phyloP scores from a whole-genome alignment of 2,888 invertebrate genomes.

The Leuctra nigra region DNA sequence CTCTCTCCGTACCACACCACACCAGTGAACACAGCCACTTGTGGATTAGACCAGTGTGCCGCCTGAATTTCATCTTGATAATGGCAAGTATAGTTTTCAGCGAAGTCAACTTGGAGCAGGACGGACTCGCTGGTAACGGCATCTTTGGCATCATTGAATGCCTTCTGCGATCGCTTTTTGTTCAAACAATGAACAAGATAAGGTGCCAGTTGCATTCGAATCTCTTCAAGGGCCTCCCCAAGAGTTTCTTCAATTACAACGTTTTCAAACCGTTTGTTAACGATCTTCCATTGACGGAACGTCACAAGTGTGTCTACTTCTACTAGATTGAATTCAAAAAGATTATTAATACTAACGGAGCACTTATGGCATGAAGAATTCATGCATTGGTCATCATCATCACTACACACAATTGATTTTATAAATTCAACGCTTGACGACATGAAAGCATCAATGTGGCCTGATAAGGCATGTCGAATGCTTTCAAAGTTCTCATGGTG shows the following conservation, averaged over 20 bases:
- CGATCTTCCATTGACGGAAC: neutral
- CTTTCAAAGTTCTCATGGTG: conserved; percentile 1
- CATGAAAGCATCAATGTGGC: neutral
- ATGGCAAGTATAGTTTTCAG: neutral
- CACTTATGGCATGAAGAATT: neutral
- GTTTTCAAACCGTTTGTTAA: neutral
- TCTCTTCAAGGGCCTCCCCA: neutral
- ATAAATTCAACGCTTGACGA: neutral
- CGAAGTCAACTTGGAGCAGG: neutral
- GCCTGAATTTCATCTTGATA: neutral
- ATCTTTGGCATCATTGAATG: neutral
- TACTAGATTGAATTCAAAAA: neutral
- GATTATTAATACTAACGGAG: neutral
- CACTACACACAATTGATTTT: neutral
- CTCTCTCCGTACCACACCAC: conserved; percentile 7
- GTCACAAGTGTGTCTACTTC: neutral
- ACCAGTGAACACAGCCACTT: neutral
- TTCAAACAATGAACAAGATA: neutral
- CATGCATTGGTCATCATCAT: neutral
- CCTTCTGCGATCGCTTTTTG: neutral
- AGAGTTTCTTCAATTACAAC: neutral
- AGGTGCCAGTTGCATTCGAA: neutral
- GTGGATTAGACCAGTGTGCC: conserved; percentile 6
- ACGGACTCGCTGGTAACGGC: neutral
- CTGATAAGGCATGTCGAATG: neutral